Evolutionary conservation across 2,797 vertebrate genomes (phyloP), one percentile per base, ranked within the genome.

Genomic region (Silurus lanzhouensis): DNA sequence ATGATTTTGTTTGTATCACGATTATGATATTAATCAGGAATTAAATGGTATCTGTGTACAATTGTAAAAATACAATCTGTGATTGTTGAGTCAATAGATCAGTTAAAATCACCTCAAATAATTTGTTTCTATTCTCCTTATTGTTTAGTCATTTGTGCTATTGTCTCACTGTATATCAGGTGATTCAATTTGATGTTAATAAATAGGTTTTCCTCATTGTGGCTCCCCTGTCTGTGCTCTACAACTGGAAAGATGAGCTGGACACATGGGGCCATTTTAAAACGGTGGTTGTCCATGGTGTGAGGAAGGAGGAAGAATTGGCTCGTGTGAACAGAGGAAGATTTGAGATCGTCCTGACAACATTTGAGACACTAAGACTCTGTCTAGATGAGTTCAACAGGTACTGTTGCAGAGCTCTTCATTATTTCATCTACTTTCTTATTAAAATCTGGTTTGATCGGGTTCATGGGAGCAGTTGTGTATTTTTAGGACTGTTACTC

Each of bases 181-280:
- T 61, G 19, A 46, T 44, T 63, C 6, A 46, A 64, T 48, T 48
- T 19, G 9, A 46, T 19, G 46, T 6, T 48, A 66, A 17, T 58
- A 2, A 68, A n/a, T 88, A 99, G 98, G 93, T 95, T 85, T 99
- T 99, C 85, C 95, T 99, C 46, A 96, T 99, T 90, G 97, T 99
- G 88, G 95, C 98, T 31, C 98, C 98, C 4, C 94, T 99, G 86
- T 99, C 98, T 76, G 96, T 99, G 75, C 95, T 99, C 63, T 99
- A 97, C 90, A 98, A 99, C 91, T 99, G 98, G 98, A 99, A 96
- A 89, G 97, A 99, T 92, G 98, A 99, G 88, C 90, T 99, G 88
- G 96, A 99, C 58, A 97, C 96, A 0, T 99, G 98, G 98, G 98
- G 98, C 25, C 95, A 99, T 92, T 99, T 99, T 88, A 96, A 93